phyloP scores from a whole-genome alignment of 2,113 vertebrate species.

The Odontophorus gujanensis region DNA sequence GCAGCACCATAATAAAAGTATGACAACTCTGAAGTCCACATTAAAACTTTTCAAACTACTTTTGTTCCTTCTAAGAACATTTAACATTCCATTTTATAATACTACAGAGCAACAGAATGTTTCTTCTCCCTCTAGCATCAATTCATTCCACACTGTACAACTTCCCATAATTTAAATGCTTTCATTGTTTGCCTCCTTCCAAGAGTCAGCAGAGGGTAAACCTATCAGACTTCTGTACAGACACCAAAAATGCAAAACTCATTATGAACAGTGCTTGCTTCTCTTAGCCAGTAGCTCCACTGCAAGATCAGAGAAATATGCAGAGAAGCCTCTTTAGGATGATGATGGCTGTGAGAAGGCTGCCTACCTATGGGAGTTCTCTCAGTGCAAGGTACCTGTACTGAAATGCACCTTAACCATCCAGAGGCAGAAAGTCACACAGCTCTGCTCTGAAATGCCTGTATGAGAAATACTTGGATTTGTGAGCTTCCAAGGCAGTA shows the following conservation, averaged over 20 bases:
- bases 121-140: background rate
- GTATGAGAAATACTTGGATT: background rate
- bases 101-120: background rate
- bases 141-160: background rate
- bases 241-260: background rate
- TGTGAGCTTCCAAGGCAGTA: background rate
- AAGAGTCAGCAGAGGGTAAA: background rate
- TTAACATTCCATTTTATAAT: background rate
- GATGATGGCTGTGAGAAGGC: background rate
- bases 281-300: background rate
- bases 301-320: background rate
- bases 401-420: accelerated
- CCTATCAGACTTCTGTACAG: background rate
- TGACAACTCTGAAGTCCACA: background rate
- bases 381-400: background rate
- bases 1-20: background rate
- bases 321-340: background rate
- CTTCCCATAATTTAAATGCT: background rate
- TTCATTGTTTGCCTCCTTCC: background rate
- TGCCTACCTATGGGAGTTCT: background rate
- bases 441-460: background rate
- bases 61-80: background rate
- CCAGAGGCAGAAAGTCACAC: accelerated
- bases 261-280: too few relatives aligned
- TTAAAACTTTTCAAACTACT: background rate